Conservation (phyloP, 2,888 invertebrate genomes). For the Corbicula japonica region DNA sequence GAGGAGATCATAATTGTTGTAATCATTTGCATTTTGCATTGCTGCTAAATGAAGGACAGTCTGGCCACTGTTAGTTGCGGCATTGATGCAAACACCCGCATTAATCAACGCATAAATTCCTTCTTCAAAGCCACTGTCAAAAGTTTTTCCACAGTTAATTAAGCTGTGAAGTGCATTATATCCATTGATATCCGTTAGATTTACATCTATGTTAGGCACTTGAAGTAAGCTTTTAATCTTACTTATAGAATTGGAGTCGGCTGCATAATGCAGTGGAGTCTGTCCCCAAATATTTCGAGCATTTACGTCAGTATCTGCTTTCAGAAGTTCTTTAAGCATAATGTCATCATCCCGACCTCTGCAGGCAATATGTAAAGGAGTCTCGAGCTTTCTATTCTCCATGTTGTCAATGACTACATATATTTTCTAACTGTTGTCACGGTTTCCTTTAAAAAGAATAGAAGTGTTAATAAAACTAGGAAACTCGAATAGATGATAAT, state of each 20-base stretch:
- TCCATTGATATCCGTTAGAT: background rate
- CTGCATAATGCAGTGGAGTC: constrained; percentile 1
- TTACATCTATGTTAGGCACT: background rate
- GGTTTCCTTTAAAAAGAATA: too few species aligned
- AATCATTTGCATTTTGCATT: background rate
- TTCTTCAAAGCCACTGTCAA: background rate
- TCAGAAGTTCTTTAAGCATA: background rate
- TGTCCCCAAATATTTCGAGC: constrained; percentile 3
- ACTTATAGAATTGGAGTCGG: background rate
- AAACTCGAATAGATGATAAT: too few species aligned
- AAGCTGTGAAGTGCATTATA: constrained; percentile 1
- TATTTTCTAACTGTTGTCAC: too few species aligned
- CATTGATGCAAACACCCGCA: background rate
- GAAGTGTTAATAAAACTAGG: too few species aligned
- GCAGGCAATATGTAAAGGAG: constrained; percentile 1
- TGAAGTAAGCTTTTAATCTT: background rate
- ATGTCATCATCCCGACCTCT: background rate
- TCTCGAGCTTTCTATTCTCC: background rate
- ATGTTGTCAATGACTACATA: background rate
- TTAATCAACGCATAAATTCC: background rate
- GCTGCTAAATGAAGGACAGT: constrained; percentile 10
- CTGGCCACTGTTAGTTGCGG: constrained; percentile 5
- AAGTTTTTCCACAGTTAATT: background rate
- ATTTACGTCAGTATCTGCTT: background rate
- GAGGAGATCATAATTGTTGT: background rate